These are phyloP conservation scores for Acrocephalus arundinaceus DNA, from an alignment of 2,113 vertebrate genomes.

Conservation along the genomic window DNA sequence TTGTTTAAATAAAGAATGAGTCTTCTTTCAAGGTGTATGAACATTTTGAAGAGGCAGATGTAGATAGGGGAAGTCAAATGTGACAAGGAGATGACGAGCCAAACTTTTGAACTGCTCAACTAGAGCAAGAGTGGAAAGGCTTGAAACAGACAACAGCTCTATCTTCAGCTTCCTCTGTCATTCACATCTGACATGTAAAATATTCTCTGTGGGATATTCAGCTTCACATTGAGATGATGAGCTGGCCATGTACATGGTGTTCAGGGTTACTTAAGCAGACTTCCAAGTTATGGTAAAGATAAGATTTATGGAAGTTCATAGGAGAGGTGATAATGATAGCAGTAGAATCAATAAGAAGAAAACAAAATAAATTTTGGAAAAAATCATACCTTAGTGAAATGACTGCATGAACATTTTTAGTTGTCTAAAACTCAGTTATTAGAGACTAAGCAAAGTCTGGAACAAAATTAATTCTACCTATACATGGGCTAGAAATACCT, in stretches of 20 bases:
- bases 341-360: not conserved
- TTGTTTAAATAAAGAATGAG: not conserved
- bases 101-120: not conserved
- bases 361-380: not conserved
- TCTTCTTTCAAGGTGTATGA: not conserved
- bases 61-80: not conserved
- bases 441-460: not conserved
- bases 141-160: not conserved
- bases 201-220: not conserved
- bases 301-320: not conserved
- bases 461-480: not conserved
- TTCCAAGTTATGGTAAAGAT: not conserved
- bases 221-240: not conserved
- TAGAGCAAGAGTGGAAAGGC: not conserved
- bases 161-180: not conserved
- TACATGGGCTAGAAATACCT: not conserved
- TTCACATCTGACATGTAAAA: not conserved
- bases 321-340: not conserved
- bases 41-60: not conserved
- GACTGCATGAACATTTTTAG: not conserved
- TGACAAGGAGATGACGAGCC: not conserved
- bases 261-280: not conserved
- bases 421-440: not conserved
- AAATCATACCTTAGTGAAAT: not conserved
- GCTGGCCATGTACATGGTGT: not conserved